Percentiles rank a stretch among this genome's conserved stretches.
Evolutionary conservation across 1,140 invertebrate species (phyloP).

Genomic region (Trissolcus basalis): DNA sequence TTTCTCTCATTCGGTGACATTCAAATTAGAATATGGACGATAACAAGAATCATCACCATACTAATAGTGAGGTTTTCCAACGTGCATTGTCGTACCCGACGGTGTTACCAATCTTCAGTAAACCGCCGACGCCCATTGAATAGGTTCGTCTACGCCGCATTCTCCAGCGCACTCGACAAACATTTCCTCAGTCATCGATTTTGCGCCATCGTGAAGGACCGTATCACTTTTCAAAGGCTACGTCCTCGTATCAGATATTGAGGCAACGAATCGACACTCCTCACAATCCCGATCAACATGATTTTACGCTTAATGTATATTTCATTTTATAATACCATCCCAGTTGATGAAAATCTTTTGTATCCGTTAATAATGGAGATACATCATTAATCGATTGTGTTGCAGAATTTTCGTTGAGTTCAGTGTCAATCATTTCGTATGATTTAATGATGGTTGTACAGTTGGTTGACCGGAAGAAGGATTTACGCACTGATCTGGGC

Average conservation of each 20-base stretch:
- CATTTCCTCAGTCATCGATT: conserved; percentile 47
- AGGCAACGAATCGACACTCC: conserved; percentile 36
- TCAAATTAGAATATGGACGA: conserved; percentile 34
- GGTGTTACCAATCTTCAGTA: conserved; percentile 34
- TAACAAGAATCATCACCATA: conserved; percentile 53
- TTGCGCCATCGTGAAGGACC: conserved; percentile 25
- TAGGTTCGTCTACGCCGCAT: conserved; percentile 46
- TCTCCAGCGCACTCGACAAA: conserved; percentile 45
- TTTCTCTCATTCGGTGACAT: conserved; percentile 3
- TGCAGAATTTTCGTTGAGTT: no score
- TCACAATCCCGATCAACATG: conserved; percentile 15
- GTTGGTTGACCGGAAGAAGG: no score
- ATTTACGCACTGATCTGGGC: no score
- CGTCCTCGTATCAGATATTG: conserved; percentile 28
- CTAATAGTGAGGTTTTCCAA: conserved; percentile 46
- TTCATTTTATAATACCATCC: conserved; percentile 9
- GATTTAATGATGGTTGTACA: no score
- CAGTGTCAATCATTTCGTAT: no score
- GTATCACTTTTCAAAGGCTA: conserved; percentile 39
- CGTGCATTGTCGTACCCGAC: conserved; percentile 36
- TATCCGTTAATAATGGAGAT: no score
- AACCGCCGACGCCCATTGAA: conserved; percentile 44
- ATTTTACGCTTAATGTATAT: conserved; percentile 18
- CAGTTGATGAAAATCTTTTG: not conserved
- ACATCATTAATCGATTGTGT: no score